A percentile compares a stretch with the other conserved stretches of the same genome.
phyloP scores from a whole-genome alignment of 2,113 vertebrate genomes.

The Henicopernis longicauda region DNA sequence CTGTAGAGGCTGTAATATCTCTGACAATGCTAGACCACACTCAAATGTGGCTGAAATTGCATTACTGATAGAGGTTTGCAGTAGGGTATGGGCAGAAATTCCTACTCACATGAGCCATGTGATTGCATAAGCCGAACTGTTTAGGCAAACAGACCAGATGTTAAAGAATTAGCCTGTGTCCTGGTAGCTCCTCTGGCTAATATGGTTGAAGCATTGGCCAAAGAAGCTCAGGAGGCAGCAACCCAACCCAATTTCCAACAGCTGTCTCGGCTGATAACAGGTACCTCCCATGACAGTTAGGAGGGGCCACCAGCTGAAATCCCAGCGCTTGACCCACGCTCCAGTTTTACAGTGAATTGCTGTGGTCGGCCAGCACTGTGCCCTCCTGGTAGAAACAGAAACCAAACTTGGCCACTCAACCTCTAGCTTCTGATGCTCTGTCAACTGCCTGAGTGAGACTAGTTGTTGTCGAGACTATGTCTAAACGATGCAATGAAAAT shows the following conservation, averaged over 20 bases:
- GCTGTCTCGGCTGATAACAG: accelerated
- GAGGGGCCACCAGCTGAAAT: background rate
- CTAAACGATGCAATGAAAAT: background rate
- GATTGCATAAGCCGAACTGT: background rate
- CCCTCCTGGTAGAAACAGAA: background rate
- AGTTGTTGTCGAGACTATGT: background rate
- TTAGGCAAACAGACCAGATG: background rate
- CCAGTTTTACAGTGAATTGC: background rate
- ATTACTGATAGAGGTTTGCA: background rate
- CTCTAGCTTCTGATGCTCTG: background rate
- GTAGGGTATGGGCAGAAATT: background rate
- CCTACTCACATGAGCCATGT: background rate
- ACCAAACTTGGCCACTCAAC: background rate
- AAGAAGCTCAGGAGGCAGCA: background rate
- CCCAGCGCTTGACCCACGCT: background rate
- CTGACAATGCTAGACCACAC: background rate
- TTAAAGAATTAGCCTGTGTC: background rate
- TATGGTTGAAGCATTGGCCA: background rate
- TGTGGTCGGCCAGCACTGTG: background rate
- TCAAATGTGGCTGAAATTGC: background rate
- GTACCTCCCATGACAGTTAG: background rate
- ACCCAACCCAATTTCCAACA: background rate
- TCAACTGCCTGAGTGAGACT: background rate
- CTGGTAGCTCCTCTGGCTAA: background rate
- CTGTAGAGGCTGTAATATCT: background rate